These are phyloP conservation scores for Orthosia gracilis DNA, from an alignment of 2,888 invertebrate species.

Conservation along the genomic window DNA sequence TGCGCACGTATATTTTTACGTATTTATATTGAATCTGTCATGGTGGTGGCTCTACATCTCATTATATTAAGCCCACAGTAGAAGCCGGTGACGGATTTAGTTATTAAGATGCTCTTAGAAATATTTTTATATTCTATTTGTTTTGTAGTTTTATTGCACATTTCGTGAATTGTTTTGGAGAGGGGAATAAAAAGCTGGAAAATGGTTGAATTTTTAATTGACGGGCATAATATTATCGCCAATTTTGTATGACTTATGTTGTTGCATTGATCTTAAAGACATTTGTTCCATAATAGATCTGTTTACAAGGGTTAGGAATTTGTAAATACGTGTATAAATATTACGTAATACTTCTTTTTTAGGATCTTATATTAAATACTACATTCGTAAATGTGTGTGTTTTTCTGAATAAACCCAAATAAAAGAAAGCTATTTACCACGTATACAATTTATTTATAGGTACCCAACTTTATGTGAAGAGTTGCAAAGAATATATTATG, in stretches of 20 bases:
- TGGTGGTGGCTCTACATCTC: constrained; percentile 60
- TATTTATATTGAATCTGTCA: constrained; percentile 52
- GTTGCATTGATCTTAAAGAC: constrained; percentile 50
- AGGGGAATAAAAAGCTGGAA: constrained; percentile 19
- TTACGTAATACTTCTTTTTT: constrained; percentile 67
- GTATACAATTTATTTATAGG: constrained; percentile 69
- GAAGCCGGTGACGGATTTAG: constrained; percentile 52
- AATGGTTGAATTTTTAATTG: constrained; percentile 34
- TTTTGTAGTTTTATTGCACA: constrained; percentile 51
- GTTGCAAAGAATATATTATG: constrained; percentile 52
- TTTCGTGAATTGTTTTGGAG: constrained; percentile 44
- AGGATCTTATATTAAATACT: constrained; percentile 66
- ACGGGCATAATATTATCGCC: constrained; percentile 30
- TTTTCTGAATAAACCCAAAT: constrained; percentile 46
- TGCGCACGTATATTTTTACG: constrained; percentile 44
- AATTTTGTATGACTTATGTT: constrained; percentile 39
- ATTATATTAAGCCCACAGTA: constrained; percentile 41
- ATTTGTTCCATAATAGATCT: constrained; percentile 69
- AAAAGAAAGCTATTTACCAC: constrained; percentile 56
- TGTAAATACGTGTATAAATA: constrained; percentile 75
- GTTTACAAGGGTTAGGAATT: constrained; percentile 69
- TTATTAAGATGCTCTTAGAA: constrained; percentile 45
- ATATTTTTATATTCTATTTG: constrained; percentile 47
- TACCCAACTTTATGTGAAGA: constrained; percentile 50
- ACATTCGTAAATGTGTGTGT: constrained; percentile 53